Conservation (phyloP, 2,797 vertebrate genomes). For the Malacoctenus gilli region DNA sequence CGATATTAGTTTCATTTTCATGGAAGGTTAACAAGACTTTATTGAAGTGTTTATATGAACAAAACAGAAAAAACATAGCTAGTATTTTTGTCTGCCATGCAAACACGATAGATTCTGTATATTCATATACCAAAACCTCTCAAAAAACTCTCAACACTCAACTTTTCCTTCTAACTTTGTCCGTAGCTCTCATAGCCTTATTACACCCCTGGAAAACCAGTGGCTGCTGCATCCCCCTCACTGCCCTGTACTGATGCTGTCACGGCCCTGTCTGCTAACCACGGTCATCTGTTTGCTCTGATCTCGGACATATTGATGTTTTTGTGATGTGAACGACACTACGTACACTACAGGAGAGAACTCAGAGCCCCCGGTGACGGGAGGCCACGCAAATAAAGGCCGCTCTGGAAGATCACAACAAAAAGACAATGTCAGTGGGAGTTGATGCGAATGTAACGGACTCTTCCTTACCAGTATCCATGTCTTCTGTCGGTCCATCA, state of each 20-base stretch:
- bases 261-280: slow-evolving; percentile 48
- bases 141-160: neutral
- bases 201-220: slow-evolving; percentile 23
- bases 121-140: slow-evolving; percentile 34
- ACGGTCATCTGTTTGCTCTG: slow-evolving; percentile 27
- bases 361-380: slow-evolving; percentile 14
- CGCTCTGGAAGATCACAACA: slow-evolving; percentile 22
- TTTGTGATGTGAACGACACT: slow-evolving; percentile 31
- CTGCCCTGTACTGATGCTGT: slow-evolving; percentile 35
- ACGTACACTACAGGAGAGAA: slow-evolving; percentile 42
- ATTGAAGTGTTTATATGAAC: too few relatives aligned
- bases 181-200: neutral
- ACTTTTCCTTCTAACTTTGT: slow-evolving; percentile 21
- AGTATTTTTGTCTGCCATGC: slow-evolving; percentile 1
- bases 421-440: slow-evolving; percentile 1
- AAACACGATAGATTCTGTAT: slow-evolving; percentile 40
- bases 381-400: slow-evolving; percentile 1
- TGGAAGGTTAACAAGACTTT: slow-evolving; percentile 32
- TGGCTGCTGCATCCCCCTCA: slow-evolving; percentile 17
- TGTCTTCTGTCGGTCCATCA: slow-evolving; percentile 20
- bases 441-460: slow-evolving; percentile 11
- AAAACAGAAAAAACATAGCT: too few relatives aligned
- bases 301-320: slow-evolving; percentile 28
- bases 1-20: slow-evolving; percentile 34
- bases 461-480: slow-evolving; percentile 1